phyloP scores from a whole-genome alignment of 2,113 vertebrate species.

The Notothenia coriiceps region DNA sequence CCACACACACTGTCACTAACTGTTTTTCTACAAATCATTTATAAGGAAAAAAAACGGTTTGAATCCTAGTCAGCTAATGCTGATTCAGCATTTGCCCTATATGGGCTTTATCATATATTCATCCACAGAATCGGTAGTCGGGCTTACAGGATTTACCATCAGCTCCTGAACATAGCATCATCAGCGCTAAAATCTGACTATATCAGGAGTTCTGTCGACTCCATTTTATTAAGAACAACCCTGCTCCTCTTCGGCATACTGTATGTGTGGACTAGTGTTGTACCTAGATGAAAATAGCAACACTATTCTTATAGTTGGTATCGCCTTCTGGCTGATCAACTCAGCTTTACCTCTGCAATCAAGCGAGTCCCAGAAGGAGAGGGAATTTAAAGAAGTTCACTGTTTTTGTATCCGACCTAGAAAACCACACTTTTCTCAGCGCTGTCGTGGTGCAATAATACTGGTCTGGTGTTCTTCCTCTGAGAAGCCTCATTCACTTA shows the following conservation, averaged over 20 bases:
- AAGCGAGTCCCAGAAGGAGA: slow-evolving; percentile 59
- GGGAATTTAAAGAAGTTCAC: slow-evolving; percentile 50
- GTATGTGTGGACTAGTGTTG: neutral
- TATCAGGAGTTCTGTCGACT: neutral
- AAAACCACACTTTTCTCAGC: slow-evolving; percentile 57
- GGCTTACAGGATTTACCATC: neutral
- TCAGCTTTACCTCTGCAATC: slow-evolving; percentile 51
- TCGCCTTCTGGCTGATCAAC: slow-evolving; percentile 41
- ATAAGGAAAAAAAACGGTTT: neutral
- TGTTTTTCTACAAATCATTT: neutral
- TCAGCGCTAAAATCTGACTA: slow-evolving; percentile 7
- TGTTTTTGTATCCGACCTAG: slow-evolving; percentile 68
- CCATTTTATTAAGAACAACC: neutral
- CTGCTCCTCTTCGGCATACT: neutral
- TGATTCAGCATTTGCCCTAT: neutral
- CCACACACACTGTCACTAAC: neutral
- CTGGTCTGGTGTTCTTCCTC: slow-evolving; percentile 23
- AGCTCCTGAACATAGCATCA: slow-evolving; percentile 13
- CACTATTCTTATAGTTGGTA: slow-evolving; percentile 31
- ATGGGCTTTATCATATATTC: neutral
- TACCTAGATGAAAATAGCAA: slow-evolving; percentile 11
- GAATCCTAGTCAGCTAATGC: neutral
- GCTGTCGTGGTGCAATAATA: slow-evolving; percentile 33
- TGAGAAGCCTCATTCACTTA: slow-evolving; percentile 33
- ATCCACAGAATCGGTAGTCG: neutral